Conservation (phyloP, 2,888 invertebrate genomes). For the Brachyptera risi region DNA sequence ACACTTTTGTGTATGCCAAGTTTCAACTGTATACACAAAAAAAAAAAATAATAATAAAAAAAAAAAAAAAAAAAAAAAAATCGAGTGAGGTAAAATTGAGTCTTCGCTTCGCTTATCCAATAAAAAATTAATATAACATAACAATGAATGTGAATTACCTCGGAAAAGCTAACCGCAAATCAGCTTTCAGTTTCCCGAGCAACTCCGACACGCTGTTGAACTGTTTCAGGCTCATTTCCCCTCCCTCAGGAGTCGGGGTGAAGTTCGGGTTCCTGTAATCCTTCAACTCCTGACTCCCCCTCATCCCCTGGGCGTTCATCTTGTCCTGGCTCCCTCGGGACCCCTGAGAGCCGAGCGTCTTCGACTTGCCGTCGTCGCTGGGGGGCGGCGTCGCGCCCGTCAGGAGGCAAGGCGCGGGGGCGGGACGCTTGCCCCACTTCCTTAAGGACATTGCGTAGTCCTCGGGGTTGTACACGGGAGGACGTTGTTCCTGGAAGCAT, state of each 20-base stretch:
- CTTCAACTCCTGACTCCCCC: slow-evolving; percentile 48
- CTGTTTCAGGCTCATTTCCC: slow-evolving; percentile 81
- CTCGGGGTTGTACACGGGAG: slow-evolving; percentile 87
- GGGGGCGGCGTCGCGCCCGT: slow-evolving; percentile 40
- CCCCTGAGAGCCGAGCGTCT: neutral
- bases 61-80: no score
- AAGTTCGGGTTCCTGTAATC: slow-evolving; percentile 62
- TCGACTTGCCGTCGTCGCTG: slow-evolving; percentile 40
- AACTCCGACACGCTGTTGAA: slow-evolving; percentile 85
- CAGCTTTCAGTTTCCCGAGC: slow-evolving; percentile 78
- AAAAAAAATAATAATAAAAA: no score
- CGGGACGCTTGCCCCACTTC: slow-evolving; percentile 68
- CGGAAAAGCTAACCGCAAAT: slow-evolving; percentile 80
- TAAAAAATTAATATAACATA: no score
- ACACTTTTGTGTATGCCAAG: no score
- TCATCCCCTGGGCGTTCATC: slow-evolving; percentile 46
- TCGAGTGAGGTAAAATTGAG: no score
- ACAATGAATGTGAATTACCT: no score
- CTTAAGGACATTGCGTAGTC: slow-evolving; percentile 77
- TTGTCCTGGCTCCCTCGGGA: slow-evolving; percentile 41
- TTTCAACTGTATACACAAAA: no score
- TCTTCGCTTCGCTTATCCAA: no score
- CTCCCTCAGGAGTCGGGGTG: slow-evolving; percentile 38
- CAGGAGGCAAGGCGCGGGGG: slow-evolving; percentile 23
- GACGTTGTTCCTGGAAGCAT: slow-evolving; percentile 62